Conservation (phyloP, 1,140 invertebrate genomes). For the Nylanderia fulva region DNA sequence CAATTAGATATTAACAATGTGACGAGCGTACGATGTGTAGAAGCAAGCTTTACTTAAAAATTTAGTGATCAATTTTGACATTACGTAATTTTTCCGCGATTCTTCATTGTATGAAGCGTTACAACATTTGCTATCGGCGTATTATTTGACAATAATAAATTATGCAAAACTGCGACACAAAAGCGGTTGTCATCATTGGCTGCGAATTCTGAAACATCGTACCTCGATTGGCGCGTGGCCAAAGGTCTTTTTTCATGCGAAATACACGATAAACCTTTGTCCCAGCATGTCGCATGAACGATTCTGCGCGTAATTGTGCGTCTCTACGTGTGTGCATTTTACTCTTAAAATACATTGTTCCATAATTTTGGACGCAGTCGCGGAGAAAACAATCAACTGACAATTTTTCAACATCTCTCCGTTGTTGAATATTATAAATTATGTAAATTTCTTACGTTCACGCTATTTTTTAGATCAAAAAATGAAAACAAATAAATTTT, state of each 20-base stretch:
- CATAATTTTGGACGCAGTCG: background rate
- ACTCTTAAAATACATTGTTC: background rate
- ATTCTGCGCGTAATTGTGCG: background rate
- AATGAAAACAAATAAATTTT: background rate
- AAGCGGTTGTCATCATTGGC: conserved; percentile 74
- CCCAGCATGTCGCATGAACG: background rate
- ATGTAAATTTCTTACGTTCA: background rate
- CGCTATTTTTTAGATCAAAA: background rate
- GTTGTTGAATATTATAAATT: background rate
- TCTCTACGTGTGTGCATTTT: background rate
- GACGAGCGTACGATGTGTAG: background rate
- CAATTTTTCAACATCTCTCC: background rate
- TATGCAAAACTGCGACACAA: conserved; percentile 76
- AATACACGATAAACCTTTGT: conserved; percentile 66
- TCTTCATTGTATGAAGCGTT: background rate
- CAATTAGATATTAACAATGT: background rate
- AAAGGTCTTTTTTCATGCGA: conserved; percentile 81
- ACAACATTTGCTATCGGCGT: background rate
- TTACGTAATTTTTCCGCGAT: background rate
- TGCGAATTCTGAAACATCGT: conserved; percentile 75
- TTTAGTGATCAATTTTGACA: background rate
- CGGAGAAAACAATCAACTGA: background rate
- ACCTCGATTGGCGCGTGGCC: conserved; percentile 77
- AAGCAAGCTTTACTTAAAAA: background rate
- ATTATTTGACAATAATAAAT: conserved; percentile 75